Percentiles rank a stretch among this genome's conserved stretches.
Conservation (phyloP, 2,888 invertebrate species). For the Aricia artaxerxes region DNA sequence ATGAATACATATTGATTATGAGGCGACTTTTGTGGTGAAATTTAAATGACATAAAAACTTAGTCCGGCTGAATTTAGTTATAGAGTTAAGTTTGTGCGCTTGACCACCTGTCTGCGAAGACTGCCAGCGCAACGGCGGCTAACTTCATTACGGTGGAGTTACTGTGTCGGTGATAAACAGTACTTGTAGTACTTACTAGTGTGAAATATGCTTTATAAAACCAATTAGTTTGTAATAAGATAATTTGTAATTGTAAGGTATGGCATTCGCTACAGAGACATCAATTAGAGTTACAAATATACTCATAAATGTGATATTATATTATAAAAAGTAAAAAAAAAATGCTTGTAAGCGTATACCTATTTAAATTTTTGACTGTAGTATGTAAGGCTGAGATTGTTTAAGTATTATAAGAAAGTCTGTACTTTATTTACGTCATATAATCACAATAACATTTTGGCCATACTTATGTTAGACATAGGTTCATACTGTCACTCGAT, state of each 20-base stretch:
- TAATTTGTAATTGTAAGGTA: constrained; percentile 55
- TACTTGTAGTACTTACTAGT: constrained; percentile 43
- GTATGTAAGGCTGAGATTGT: constrained; percentile 55
- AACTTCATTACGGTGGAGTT: constrained; percentile 5
- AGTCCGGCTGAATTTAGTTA: constrained; percentile 16
- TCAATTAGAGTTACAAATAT: constrained; percentile 64
- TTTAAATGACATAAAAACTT: neutral
- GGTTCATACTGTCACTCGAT: neutral
- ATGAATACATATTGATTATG: constrained; percentile 10
- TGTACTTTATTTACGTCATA: constrained; percentile 33
- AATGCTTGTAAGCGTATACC: constrained; percentile 63
- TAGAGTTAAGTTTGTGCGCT: neutral
- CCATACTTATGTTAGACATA: neutral
- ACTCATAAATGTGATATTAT: constrained; percentile 76
- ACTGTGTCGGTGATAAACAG: constrained; percentile 19
- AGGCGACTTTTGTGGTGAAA: neutral
- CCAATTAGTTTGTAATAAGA: constrained; percentile 28
- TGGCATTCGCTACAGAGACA: constrained; percentile 53
- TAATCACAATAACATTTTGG: neutral
- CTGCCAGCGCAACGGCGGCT: neutral
- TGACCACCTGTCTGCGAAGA: neutral
- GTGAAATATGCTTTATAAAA: constrained; percentile 51
- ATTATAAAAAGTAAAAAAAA: constrained; percentile 62
- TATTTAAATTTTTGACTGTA: constrained; percentile 54
- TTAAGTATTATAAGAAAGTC: constrained; percentile 39